Base-by-base conservation (phyloP, 2,797 vertebrate genomes). In the Paratrypauchen microcephalus region DNA sequence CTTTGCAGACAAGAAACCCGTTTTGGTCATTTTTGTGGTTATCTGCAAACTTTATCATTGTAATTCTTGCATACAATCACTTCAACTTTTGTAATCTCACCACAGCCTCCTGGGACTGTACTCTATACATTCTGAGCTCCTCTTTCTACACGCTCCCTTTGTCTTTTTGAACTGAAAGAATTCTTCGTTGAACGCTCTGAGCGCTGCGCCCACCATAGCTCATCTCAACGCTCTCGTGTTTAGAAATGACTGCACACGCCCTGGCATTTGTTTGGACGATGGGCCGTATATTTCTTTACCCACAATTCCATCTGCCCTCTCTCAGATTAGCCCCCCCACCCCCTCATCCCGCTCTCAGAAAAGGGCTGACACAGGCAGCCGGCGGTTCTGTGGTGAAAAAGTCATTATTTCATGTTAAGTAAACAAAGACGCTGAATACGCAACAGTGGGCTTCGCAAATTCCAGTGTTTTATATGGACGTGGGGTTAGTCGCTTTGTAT, bases 271-370 rank as follows among this genome's bases (percentile, higher is more conserved):
- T 54, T 54, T 54, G n/a, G 11, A 21, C 1, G 30, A 32, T 7
- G 9, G 50, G 50, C 50, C 2, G 21, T 54, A 23, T 23, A 23
- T 54, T 54, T 21, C 72, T 71, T 59, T 32, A 21, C 60, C 71
- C 66, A 19, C 36, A 21, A 68, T 65, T 63, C 76, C 73, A 73
- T 78, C 76, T 73, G 74, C 78, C 32, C 1, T 41, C 58, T 73
- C 19, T 23, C 26, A 75, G 68, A 75, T n/a, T n/a, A n/a, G n/a
- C 78, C 60, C 72, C 54, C 76, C 52, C 11, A 1, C 30, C 30
- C 30, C 28, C n/a, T n/a, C n/a, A n/a, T n/a, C n/a, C n/a, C n/a
- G n/a, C n/a, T 32, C 48, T 15, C 36, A 18, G 36, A 72, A 71
- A 76, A 73, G 57, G 52, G 45, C 32, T 64, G 52, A 81, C 45